Evolutionary conservation across 30 jellyfish, hydroid and myxozoan species (phyloP), one percentile per base, ranked within the genome.

Genomic region (Pseudorhiza aurosa): DNA sequence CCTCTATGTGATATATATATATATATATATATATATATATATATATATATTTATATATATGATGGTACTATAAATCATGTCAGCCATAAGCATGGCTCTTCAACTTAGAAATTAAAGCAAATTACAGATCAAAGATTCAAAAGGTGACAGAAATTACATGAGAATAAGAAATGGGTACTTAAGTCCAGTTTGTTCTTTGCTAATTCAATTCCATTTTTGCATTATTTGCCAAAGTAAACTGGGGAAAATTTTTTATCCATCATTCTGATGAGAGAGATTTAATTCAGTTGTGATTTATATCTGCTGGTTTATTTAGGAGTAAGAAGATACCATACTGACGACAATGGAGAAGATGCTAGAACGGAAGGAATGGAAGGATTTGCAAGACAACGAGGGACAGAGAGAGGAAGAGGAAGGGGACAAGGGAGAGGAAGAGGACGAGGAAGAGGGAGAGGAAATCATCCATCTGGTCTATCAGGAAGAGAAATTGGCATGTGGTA

Each of bases 401-500:
- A 32, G 24, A 29, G 85, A 18, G 60, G 89, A 15, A 51, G 77
- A 6, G 24, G 45, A 15, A 80, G 77, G 33, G 35, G 73, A 10
- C 65, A 51, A 3, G 90, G 96, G 15, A 59, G 88, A 65, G 60
- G 85, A 1, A 72, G 95, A 28, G 87, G 96, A 19, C 42, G 87
- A 24, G 82, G 82, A 7, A 55, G 40, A 12, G 90, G 90, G 28
- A 49, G 91, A 10, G 91, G 91, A 22, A 68, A 81, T 32, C 97
- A 74, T 29, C 97, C 97, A 10, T 64, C 97, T 5, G 97, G 97
- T 12, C 65, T 90, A 49, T 73, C 87, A 44, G 97, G 97, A 29
- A 90, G 72, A 37, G 97, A 90, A 44, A 85, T 90, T 37, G 97
- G 97, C 15, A 27, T 90, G 63, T 90, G 83, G 85, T 90, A 90